phyloP scores from a whole-genome alignment of 2,888 invertebrate genomes.

The Helicoverpa assulta region DNA sequence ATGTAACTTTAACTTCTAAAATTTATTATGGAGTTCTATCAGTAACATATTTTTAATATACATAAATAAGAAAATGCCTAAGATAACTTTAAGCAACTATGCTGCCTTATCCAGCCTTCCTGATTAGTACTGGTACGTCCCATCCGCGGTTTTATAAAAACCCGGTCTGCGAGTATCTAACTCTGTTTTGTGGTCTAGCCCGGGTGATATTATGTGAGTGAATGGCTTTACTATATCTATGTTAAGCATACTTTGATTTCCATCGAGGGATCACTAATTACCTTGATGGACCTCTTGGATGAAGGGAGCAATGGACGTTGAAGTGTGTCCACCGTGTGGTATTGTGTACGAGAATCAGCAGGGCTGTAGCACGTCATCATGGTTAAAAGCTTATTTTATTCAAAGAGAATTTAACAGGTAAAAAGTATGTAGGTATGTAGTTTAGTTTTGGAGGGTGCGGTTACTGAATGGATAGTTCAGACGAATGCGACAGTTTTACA shows the following conservation, averaged over 20 bases:
- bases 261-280: constrained; percentile 47
- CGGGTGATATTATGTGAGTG: constrained; percentile 31
- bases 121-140: constrained; percentile 1
- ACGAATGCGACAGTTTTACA: too few relatives aligned
- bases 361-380: constrained; percentile 33
- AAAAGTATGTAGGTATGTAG: background rate
- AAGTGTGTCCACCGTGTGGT: constrained; percentile 49
- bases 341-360: constrained; percentile 42
- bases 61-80: too few relatives aligned
- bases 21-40: too few relatives aligned
- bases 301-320: constrained; percentile 45
- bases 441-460: background rate
- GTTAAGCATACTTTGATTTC: constrained; percentile 33
- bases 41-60: too few relatives aligned
- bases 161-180: background rate
- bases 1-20: too few relatives aligned
- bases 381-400: background rate
- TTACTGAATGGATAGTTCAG: too few relatives aligned
- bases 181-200: constrained; percentile 28
- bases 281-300: constrained; percentile 50
- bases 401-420: background rate
- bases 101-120: too few relatives aligned
- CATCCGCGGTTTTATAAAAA: constrained; percentile 6
- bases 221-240: constrained; percentile 17
- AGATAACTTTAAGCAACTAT: too few relatives aligned